Conservation (phyloP, 2,797 vertebrate species). For the Hapalemur alaotrensis region DNA sequence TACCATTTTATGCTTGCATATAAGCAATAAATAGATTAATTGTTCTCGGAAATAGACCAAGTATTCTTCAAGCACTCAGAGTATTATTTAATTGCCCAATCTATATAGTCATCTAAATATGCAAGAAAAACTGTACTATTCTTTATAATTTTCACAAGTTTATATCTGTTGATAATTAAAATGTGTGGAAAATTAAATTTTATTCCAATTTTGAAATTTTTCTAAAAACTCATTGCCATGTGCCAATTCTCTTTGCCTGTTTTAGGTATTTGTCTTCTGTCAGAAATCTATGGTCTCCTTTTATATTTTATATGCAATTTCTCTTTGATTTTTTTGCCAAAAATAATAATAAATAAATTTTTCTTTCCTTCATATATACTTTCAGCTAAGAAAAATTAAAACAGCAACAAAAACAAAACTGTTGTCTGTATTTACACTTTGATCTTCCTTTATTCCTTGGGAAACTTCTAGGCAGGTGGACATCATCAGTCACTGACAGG, state of each 20-base stretch:
- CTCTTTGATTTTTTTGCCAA: neutral
- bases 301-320: neutral
- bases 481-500: neutral
- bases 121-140: neutral
- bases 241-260: neutral
- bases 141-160: neutral
- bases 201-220: neutral
- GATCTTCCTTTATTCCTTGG: neutral
- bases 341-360: neutral
- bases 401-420: neutral
- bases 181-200: neutral
- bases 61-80: neutral
- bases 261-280: neutral
- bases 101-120: neutral
- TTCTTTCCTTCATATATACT: neutral
- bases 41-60: neutral
- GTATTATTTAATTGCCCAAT: neutral
- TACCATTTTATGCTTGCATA: neutral
- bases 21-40: neutral
- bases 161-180: neutral
- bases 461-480: neutral
- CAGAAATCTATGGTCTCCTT: neutral
- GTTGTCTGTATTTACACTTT: neutral
- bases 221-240: neutral
- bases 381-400: neutral